Evolutionary conservation across 2,797 vertebrate species (phyloP).

Genomic region (Sardinella longiceps): DNA sequence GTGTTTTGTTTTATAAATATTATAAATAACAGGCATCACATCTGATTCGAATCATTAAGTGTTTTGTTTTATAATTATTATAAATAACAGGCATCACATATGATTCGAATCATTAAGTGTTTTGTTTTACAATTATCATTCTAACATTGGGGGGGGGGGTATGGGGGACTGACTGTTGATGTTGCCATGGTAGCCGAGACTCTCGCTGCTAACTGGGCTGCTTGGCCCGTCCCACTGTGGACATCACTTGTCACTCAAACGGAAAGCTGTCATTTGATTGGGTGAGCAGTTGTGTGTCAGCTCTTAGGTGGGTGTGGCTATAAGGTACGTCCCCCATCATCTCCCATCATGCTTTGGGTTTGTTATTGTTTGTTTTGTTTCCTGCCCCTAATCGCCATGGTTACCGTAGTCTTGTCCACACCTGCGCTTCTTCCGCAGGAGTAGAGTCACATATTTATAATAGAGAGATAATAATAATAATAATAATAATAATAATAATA

Average conservation of each 20-base stretch:
- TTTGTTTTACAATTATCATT: conserved; percentile 58
- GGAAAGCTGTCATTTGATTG: conserved; percentile 65
- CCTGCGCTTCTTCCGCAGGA: conserved; percentile 48
- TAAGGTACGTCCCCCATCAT: background rate
- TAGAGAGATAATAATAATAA: conserved; percentile 55
- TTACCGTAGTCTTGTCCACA: conserved; percentile 63
- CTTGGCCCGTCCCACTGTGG: conserved; percentile 36
- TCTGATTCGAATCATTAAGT: no score
- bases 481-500: no score
- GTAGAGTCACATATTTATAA: conserved; percentile 82
- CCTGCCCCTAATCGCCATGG: conserved; percentile 29
- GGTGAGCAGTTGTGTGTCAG: conserved; percentile 45
- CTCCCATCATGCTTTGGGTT: conserved; percentile 7
- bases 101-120: conserved; percentile 10
- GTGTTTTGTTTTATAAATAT: no score
- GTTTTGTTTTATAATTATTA: no score
- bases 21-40: no score
- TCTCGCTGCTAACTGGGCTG: conserved; percentile 56
- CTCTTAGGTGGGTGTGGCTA: conserved; percentile 5
- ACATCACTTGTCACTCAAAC: conserved; percentile 56
- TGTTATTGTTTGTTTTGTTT: background rate
- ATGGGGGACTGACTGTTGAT: background rate
- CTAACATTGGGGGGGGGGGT: background rate
- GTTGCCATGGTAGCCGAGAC: background rate
- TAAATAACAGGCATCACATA: no score